Percentiles rank a stretch among this genome's conserved stretches.
These are phyloP conservation scores for Arizona elegans DNA, from an alignment of 2,113 vertebrate species.

Conservation along the genomic window DNA sequence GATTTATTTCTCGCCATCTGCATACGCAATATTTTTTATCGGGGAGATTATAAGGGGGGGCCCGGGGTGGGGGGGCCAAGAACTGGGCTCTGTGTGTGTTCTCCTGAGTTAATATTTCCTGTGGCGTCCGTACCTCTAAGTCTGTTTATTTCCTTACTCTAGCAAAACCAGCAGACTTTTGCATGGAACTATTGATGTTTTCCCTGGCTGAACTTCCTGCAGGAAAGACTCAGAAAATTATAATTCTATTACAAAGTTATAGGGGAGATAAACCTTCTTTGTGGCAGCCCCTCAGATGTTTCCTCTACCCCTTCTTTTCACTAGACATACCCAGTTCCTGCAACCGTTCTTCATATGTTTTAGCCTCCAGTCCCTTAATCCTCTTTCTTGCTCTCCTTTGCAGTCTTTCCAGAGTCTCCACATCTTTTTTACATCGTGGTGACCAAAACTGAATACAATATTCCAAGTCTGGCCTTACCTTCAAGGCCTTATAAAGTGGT, in stretches of 20 bases:
- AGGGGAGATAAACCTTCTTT: constrained; percentile 28
- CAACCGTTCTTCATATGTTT: no score
- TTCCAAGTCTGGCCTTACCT: no score
- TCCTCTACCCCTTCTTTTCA: no score
- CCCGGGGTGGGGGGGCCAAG: not conserved
- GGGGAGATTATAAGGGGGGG: constrained; percentile 6
- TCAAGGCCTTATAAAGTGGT: no score
- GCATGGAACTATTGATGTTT: constrained; percentile 72
- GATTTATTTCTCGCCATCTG: constrained; percentile 58
- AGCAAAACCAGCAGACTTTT: constrained; percentile 69
- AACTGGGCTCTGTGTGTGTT: constrained; percentile 45
- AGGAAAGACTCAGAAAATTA: constrained; percentile 46
- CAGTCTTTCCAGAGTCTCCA: no score
- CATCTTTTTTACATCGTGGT: no score
- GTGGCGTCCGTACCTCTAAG: constrained; percentile 58
- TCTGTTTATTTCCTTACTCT: constrained; percentile 66
- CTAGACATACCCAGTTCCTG: no score
- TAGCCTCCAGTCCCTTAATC: no score
- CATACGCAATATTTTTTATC: not conserved
- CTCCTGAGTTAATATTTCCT: constrained; percentile 61
- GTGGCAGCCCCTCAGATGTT: no score
- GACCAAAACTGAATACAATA: no score
- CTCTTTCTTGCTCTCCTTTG: no score
- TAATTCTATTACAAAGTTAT: constrained; percentile 24
- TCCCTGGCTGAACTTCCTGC: constrained; percentile 63